Percentiles rank a stretch among this genome's conserved stretches.
phyloP scores from a whole-genome alignment of 2,888 invertebrate genomes.

The Nomada lathburiana region DNA sequence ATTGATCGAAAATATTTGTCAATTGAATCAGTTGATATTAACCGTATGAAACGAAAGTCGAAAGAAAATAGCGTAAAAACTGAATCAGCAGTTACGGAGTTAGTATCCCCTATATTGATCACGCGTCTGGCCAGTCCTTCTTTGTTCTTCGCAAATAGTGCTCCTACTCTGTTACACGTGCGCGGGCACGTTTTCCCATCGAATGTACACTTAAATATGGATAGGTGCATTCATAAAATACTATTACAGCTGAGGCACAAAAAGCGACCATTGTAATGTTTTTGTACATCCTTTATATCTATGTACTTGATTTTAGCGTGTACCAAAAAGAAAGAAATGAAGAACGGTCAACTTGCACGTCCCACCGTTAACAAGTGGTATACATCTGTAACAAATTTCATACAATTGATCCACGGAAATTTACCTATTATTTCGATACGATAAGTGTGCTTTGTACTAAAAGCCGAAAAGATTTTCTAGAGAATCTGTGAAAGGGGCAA shows the following conservation, averaged over 20 bases:
- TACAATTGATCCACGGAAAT: neutral
- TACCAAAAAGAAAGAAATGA: too few relatives aligned
- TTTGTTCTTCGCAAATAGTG: slow-evolving; percentile 25
- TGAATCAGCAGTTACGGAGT: slow-evolving; percentile 44
- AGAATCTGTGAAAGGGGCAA: neutral
- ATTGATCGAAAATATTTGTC: slow-evolving; percentile 10
- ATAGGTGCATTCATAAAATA: neutral
- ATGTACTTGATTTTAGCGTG: too few relatives aligned
- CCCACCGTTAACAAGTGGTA: neutral
- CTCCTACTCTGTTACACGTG: slow-evolving; percentile 42
- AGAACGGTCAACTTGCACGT: neutral
- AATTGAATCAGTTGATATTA: slow-evolving; percentile 14
- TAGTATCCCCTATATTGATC: slow-evolving; percentile 73
- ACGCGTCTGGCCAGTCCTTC: slow-evolving; percentile 46
- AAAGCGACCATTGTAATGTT: too few relatives aligned
- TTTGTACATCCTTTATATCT: too few relatives aligned
- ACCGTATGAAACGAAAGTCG: slow-evolving; percentile 34
- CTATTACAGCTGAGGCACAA: neutral
- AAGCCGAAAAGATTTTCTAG: neutral
- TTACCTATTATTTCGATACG: neutral
- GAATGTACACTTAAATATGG: neutral
- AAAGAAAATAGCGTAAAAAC: slow-evolving; percentile 38
- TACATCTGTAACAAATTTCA: neutral
- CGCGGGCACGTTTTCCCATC: slow-evolving; percentile 43
- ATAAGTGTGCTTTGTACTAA: neutral